Evolutionary conservation across 2,113 vertebrate species (phyloP).

Genomic region (Planiliza haematocheilus): DNA sequence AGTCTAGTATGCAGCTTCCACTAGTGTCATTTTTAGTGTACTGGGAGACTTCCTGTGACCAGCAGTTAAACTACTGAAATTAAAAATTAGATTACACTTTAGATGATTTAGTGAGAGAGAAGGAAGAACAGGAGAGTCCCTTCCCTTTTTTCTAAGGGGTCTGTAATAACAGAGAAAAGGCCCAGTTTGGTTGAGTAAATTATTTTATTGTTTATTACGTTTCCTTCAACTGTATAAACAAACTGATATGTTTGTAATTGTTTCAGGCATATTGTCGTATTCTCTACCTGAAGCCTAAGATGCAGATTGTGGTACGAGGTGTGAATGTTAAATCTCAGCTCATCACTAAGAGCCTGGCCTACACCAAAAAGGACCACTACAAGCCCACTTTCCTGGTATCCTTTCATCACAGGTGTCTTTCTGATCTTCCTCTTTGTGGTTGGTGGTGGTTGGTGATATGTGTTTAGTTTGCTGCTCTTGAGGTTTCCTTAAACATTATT

Average conservation of each 20-base stretch:
- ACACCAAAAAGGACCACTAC: constrained; percentile 87
- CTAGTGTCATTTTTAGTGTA: too few species aligned
- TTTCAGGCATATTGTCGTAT: constrained; percentile 94
- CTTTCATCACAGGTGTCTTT: constrained; percentile 62
- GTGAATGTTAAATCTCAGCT: constrained; percentile 95
- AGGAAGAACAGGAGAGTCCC: too few species aligned
- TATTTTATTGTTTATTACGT: background rate
- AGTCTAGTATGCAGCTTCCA: too few species aligned
- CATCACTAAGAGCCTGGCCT: constrained; percentile 93
- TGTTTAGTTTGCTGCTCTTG: background rate
- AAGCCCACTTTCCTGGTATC: constrained; percentile 92
- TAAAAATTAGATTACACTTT: too few species aligned
- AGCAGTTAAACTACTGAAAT: too few species aligned
- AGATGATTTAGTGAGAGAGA: too few species aligned
- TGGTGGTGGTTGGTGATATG: background rate
- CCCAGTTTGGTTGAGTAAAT: too few species aligned
- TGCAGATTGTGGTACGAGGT: constrained; percentile 93
- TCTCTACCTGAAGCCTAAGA: constrained; percentile 95
- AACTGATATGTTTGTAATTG: constrained; percentile 6
- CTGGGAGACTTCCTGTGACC: too few species aligned
- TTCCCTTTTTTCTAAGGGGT: too few species aligned
- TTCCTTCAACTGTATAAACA: background rate
- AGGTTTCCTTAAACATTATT: constrained; percentile 55
- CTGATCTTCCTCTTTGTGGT: background rate
- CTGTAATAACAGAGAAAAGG: too few species aligned